These are phyloP conservation scores for Cryptomyrus ogoouensis DNA, from an alignment of 2,113 vertebrate species.

Conservation along the genomic window DNA sequence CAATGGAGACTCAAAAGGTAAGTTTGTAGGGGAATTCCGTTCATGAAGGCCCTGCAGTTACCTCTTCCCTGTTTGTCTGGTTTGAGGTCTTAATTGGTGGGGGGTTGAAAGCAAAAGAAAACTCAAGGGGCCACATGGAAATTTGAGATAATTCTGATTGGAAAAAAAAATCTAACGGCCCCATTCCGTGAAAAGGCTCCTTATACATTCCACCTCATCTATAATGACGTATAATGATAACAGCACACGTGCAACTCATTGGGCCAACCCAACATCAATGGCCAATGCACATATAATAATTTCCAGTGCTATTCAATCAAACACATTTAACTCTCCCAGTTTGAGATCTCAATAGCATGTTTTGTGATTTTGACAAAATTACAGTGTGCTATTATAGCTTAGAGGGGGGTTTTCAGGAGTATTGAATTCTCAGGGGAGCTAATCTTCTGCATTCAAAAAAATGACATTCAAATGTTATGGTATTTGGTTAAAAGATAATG, in stretches of 20 bases:
- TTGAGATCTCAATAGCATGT: background rate
- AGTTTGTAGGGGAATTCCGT: background rate
- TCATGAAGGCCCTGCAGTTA: background rate
- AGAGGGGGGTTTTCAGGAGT: background rate
- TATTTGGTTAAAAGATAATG: background rate
- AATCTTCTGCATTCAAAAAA: background rate
- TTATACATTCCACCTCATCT: slow-evolving; percentile 56
- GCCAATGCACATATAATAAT: background rate
- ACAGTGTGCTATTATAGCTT: background rate
- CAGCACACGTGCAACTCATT: background rate
- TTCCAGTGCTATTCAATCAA: background rate
- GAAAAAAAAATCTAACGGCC: slow-evolving; percentile 55
- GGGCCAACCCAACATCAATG: background rate
- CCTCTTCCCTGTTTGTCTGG: background rate
- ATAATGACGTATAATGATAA: slow-evolving; percentile 62
- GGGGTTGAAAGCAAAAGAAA: background rate
- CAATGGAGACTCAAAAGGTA: background rate
- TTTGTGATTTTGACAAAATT: background rate
- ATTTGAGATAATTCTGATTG: slow-evolving; percentile 67
- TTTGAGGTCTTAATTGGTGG: background rate
- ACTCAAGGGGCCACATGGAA: slow-evolving; percentile 48
- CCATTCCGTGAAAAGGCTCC: slow-evolving; percentile 52
- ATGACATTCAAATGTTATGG: background rate
- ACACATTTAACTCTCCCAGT: background rate
- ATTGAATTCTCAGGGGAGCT: background rate